A percentile compares a stretch with the other conserved stretches of the same genome.
Conservation (phyloP, 2,797 vertebrate species). For the Hydrophis major region DNA sequence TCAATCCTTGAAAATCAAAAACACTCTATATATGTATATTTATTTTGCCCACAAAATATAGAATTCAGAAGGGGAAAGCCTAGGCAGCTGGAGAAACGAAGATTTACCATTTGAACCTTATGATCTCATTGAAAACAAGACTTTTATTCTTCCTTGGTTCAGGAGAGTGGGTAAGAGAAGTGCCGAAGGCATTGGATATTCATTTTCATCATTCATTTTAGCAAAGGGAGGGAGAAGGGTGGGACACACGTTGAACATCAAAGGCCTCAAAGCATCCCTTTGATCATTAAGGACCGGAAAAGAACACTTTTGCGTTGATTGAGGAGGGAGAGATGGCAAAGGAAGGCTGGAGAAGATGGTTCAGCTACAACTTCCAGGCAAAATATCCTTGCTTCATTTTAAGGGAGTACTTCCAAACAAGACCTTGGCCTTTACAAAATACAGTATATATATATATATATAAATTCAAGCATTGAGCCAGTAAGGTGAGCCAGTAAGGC, state of each 20-base stretch:
- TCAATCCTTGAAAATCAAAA: background rate
- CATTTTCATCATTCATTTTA: background rate
- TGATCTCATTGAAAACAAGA: background rate
- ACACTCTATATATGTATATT: too few relatives aligned
- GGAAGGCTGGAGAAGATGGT: background rate
- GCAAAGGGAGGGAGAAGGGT: slow-evolving; percentile 43
- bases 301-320: slow-evolving; percentile 2
- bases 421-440: background rate
- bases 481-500: background rate
- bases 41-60: background rate
- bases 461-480: background rate
- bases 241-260: slow-evolving; percentile 39
- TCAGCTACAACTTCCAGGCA: background rate
- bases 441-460: background rate
- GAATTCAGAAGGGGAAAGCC: background rate
- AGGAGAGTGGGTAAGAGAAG: background rate
- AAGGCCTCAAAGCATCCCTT: slow-evolving; percentile 52
- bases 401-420: background rate
- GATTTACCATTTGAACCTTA: background rate
- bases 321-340: background rate
- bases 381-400: background rate
- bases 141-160: background rate
- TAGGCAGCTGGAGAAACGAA: background rate
- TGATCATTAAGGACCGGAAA: slow-evolving; percentile 54
- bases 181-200: background rate